Evolutionary conservation across 2,113 vertebrate genomes (phyloP).

Genomic region (Cololabis saira): DNA sequence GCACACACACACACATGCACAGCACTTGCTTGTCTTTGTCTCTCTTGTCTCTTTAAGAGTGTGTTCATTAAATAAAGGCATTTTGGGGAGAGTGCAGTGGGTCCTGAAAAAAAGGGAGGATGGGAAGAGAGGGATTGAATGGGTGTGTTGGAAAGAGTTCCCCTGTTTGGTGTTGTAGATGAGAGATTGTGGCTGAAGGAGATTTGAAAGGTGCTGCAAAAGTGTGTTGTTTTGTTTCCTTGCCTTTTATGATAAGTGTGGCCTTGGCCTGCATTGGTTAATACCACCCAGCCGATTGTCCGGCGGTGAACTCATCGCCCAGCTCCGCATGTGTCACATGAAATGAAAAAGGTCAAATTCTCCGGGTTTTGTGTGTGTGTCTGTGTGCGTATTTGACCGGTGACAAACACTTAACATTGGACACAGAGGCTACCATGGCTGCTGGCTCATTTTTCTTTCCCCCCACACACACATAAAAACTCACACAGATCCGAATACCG

Average conservation of each 20-base stretch:
- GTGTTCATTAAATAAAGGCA: slow-evolving; percentile 78
- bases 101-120: slow-evolving; percentile 51
- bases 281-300: slow-evolving; percentile 37
- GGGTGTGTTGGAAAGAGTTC: slow-evolving; percentile 67
- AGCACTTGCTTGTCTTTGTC: slow-evolving; percentile 61
- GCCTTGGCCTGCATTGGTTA: slow-evolving; percentile 45
- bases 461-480: slow-evolving; percentile 7
- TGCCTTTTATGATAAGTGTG: slow-evolving; percentile 21
- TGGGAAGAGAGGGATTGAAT: slow-evolving; percentile 13
- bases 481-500: background rate
- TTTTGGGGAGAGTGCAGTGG: slow-evolving; percentile 46
- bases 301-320: background rate
- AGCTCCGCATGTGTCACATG: slow-evolving; percentile 11
- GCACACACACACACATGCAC: slow-evolving; percentile 33
- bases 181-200: slow-evolving; percentile 31
- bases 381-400: background rate
- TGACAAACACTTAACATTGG: slow-evolving; percentile 1
- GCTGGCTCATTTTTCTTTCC: slow-evolving; percentile 1
- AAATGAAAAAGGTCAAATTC: slow-evolving; percentile 55
- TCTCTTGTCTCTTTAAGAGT: slow-evolving; percentile 70
- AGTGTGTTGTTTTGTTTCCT: slow-evolving; percentile 12
- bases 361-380: background rate
- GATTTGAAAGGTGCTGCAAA: slow-evolving; percentile 20
- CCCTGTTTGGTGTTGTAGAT: slow-evolving; percentile 59
- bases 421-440: slow-evolving; percentile 12